Base-by-base conservation (phyloP, 2,888 invertebrate species). In the Clusia tigrina region DNA sequence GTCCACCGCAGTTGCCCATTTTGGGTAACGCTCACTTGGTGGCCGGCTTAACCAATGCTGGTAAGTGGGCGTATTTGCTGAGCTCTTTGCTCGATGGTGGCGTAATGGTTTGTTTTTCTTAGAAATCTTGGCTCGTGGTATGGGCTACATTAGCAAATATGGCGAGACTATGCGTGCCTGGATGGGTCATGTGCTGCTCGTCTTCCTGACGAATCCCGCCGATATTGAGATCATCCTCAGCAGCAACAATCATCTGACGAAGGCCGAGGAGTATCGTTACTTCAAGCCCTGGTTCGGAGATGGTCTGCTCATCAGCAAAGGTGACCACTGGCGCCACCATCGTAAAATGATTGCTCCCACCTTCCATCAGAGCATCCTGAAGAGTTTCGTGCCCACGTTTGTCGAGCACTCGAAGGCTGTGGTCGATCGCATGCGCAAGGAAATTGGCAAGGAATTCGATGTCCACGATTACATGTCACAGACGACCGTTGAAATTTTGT, bases 271-370 rank as follows among this genome's bases (percentile, higher is more conserved):
- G 69, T 92, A 92, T 77, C 85, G 87, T 65, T 91, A 90, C 81
- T 92, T 92, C 81, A 87, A 91, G 74, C 92, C 92, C 0, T 93
- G 92, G 92, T 87, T 93, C 57, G 92, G 92, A 18, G 88, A 92
- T 75, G 92, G 92, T 63, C 85, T 92, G 9, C 87, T 92, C 12
- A 92, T 92, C 61, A 92, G 92, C 65, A 88, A 89, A 65, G 91
- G 91, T 38, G 88, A 89, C 60, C 91, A 91, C 85, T 93, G 93
- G 93, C 87, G 90, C 42, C 88, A 90, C 1, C 93, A 93, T 79
- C 87, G 93, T 26, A 93, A 93, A 85, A 87, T 93, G 80, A 93
- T 93, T 67, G 93, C 93, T 0, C 93, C 93, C 12, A 92, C 93
- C 48, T 93, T 93, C 86, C 93, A 93, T 76, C 87, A 92, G 77